Evolutionary conservation across 1,140 invertebrate genomes (phyloP).

Genomic region (Cydia strobilella): DNA sequence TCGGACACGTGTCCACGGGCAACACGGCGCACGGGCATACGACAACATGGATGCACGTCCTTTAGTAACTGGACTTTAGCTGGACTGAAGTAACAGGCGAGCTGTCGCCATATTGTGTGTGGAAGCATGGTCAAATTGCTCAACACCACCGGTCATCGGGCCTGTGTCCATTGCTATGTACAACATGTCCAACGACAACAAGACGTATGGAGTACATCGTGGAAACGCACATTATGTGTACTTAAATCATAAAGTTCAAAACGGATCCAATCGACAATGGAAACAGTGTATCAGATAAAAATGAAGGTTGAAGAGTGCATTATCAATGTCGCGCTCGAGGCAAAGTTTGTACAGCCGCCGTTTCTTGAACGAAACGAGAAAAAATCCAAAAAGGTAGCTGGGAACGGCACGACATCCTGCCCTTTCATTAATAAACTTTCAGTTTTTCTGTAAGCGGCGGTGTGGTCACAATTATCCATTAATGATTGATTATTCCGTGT

Average conservation of each 20-base stretch:
- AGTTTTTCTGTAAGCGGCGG: conserved; percentile 52
- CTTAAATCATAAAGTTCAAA: conserved; percentile 17
- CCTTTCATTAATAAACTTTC: conserved; percentile 58
- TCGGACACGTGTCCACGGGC: background rate
- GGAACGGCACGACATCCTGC: conserved; percentile 62
- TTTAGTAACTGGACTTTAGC: conserved; percentile 32
- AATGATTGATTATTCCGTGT: conserved; percentile 70
- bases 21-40: background rate
- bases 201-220: too few species aligned
- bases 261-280: conserved; percentile 38
- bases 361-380: conserved; percentile 60
- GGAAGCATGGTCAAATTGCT: background rate
- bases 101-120: conserved; percentile 24
- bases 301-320: conserved; percentile 68
- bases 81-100: conserved; percentile 69
- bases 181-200: too few species aligned
- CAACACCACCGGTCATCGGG: background rate
- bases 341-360: conserved; percentile 67
- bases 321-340: conserved; percentile 68
- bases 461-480: conserved; percentile 56
- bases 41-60: background rate
- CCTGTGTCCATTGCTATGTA: background rate
- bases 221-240: background rate
- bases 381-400: conserved; percentile 58
- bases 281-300: conserved; percentile 50